phyloP scores from a whole-genome alignment of 2,113 vertebrate species.

The Cavia aperea region DNA sequence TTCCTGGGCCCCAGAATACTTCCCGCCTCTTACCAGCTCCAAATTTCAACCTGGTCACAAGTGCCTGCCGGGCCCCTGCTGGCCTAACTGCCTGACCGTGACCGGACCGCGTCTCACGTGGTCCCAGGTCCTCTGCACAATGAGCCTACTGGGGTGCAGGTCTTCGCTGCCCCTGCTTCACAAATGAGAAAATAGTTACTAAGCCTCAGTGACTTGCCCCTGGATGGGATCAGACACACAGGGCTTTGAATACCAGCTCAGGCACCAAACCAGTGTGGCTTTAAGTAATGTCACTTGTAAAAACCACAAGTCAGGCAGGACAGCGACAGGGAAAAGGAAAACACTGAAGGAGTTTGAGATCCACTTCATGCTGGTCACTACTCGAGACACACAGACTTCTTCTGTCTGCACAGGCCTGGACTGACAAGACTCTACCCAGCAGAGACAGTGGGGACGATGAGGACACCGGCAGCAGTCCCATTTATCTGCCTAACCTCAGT shows the following conservation, averaged over 20 bases:
- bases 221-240: background rate
- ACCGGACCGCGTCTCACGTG: background rate
- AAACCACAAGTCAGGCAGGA: conserved; percentile 2
- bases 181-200: conserved; percentile 2
- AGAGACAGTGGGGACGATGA: background rate
- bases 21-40: background rate
- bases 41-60: background rate
- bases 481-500: background rate
- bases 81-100: background rate
- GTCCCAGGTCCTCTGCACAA: background rate
- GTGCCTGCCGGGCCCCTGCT: background rate
- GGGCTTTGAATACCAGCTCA: background rate
- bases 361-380: background rate
- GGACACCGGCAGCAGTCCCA: background rate
- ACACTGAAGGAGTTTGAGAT: background rate
- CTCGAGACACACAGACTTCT: background rate
- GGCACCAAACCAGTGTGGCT: background rate
- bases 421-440: background rate
- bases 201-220: background rate
- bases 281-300: conserved; percentile 13
- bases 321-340: background rate
- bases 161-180: background rate
- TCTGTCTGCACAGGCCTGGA: background rate
- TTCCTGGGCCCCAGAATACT: background rate
- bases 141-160: background rate